phyloP scores from a whole-genome alignment of 2,888 invertebrate species.

The Dicroscelio sp. region DNA sequence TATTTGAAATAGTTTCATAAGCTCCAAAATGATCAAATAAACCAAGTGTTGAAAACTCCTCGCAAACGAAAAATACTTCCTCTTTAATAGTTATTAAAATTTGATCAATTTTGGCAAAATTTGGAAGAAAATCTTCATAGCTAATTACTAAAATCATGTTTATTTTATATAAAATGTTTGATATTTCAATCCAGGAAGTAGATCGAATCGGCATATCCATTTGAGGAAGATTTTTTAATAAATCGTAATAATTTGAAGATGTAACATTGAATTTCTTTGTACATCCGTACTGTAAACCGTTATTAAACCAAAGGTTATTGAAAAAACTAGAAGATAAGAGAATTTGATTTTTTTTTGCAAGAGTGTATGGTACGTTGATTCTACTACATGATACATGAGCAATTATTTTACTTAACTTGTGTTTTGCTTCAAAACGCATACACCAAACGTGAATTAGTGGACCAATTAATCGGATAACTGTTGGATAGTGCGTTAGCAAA shows the following conservation, averaged over 20 bases:
- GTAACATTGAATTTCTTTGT: neutral
- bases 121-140: slow-evolving; percentile 16
- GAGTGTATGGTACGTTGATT: slow-evolving; percentile 28
- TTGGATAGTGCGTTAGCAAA: slow-evolving; percentile 38
- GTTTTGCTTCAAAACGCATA: slow-evolving; percentile 52
- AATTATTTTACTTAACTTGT: slow-evolving; percentile 28
- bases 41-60: slow-evolving; percentile 16
- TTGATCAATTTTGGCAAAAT: slow-evolving; percentile 14
- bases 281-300: neutral
- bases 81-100: slow-evolving; percentile 23
- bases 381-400: slow-evolving; percentile 19
- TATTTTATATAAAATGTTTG: slow-evolving; percentile 29
- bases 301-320: neutral
- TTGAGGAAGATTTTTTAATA: neutral
- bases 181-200: slow-evolving; percentile 24
- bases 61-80: slow-evolving; percentile 18
- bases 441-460: slow-evolving; percentile 35
- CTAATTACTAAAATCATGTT: slow-evolving; percentile 23
- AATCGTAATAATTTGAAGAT: neutral
- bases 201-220: neutral
- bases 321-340: slow-evolving; percentile 8
- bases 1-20: slow-evolving; percentile 8
- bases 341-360: slow-evolving; percentile 40
- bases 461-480: slow-evolving; percentile 43
- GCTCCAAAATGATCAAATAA: slow-evolving; percentile 5